Base-by-base conservation (phyloP, 2,888 invertebrate genomes). In the Heliconius charithonia region DNA sequence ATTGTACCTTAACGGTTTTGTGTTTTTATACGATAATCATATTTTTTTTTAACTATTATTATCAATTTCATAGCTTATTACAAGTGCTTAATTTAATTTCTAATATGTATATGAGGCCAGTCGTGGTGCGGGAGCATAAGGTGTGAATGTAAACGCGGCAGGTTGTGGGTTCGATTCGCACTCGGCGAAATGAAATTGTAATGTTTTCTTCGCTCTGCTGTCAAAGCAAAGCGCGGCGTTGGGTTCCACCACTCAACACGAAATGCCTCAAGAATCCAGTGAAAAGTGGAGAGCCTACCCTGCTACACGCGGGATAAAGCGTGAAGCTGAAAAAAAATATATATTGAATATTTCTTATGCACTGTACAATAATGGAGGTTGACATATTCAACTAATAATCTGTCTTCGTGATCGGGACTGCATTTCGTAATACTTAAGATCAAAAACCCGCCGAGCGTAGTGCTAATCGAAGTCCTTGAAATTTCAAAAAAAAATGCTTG, bases 1-100 rank as follows among this genome's bases (percentile, higher is more conserved):
- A 94, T 94, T 92, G 90, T 87, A 85, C 88, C 90, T 87, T 92
- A 94, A 94, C 94, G 94, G 94, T 92, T 90, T 88, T 85, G 85
- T 87, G 75, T 82, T 85, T 79, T 77, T 81, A 79, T 82, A 87
- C 88, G 88, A 87, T 84, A 83, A 85, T 88, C 87, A 88, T 87
- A 88, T 78, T 80, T 75, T 79, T 81, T 83, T 80, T 82, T 65
- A 59, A 41, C 72, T 62, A 51, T 77, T 69, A 80, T 82, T 82
- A 80, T 78, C 65, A 77, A 81, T 83, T 82, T 76, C 73, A 78
- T 76, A 77, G 76, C 59, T 77, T 77, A 77, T 79, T 66, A 78
- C 59, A 62, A 77, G 69, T 81, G 81, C 63, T 66, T 80, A 76
- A 77, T 81, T 82, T 65, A 59, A 74, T 81, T 76, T 78, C 67